phyloP scores from a whole-genome alignment of 2,888 invertebrate genomes.

The Priocnemis perturbator region DNA sequence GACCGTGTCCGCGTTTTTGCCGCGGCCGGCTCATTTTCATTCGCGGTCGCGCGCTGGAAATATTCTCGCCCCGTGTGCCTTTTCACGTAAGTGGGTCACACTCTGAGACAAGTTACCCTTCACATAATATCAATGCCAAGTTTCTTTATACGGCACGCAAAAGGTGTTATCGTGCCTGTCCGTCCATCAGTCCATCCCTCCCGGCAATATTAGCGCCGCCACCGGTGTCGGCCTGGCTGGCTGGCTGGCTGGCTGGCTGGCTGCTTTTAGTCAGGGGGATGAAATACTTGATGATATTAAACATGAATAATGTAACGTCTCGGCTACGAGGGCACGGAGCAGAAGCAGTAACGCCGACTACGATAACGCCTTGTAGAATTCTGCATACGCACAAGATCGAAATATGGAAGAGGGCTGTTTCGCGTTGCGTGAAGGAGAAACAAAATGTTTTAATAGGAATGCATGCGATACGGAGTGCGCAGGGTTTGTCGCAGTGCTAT shows the following conservation, averaged over 20 bases:
- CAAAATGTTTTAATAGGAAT: neutral
- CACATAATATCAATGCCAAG: slow-evolving; percentile 31
- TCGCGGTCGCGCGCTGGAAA: too few species aligned
- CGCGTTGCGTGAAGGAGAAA: slow-evolving; percentile 5
- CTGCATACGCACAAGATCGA: slow-evolving; percentile 51
- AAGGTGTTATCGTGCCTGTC: slow-evolving; percentile 41
- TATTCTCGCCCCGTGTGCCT: neutral
- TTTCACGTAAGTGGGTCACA: slow-evolving; percentile 12
- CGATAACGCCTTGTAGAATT: slow-evolving; percentile 48
- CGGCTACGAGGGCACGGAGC: slow-evolving; percentile 47
- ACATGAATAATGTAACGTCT: slow-evolving; percentile 73
- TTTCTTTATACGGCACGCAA: slow-evolving; percentile 37
- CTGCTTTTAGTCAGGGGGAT: slow-evolving; percentile 64
- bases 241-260: slow-evolving; percentile 30
- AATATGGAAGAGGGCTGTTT: slow-evolving; percentile 25
- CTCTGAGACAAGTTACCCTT: slow-evolving; percentile 15
- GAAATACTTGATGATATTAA: slow-evolving; percentile 73
- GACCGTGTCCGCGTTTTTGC: too few species aligned
- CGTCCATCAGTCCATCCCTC: slow-evolving; percentile 49
- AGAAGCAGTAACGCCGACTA: slow-evolving; percentile 30
- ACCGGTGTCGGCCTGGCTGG: slow-evolving; percentile 49
- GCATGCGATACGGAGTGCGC: neutral
- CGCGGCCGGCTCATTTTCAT: too few species aligned
- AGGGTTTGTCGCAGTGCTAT: too few species aligned
- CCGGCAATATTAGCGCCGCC: slow-evolving; percentile 57